Evolutionary conservation across 1,140 invertebrate genomes (phyloP).

Genomic region (Drosophila santomea): DNA sequence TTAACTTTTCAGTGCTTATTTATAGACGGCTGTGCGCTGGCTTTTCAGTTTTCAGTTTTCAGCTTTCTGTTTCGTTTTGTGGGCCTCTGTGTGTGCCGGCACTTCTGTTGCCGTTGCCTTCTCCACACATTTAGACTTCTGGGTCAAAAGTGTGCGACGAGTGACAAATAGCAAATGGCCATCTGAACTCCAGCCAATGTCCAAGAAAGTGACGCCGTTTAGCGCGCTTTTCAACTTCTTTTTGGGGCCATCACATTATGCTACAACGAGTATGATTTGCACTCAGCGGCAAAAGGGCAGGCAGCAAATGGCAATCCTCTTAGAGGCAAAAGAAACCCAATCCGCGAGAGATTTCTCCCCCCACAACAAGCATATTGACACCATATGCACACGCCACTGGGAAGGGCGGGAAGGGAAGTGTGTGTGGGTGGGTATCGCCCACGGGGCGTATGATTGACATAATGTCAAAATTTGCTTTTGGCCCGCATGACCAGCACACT

Average conservation of each 20-base stretch:
- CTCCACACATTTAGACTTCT: conserved; percentile 18
- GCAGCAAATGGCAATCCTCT: conserved; percentile 67
- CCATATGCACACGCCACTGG: conserved; percentile 4
- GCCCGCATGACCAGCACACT: conserved; percentile 33
- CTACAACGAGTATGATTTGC: not conserved
- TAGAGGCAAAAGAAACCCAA: conserved; percentile 42
- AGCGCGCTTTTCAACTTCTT: conserved; percentile 56
- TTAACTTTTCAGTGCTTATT: conserved; percentile 69
- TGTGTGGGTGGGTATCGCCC: conserved; percentile 49
- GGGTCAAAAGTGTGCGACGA: conserved; percentile 41
- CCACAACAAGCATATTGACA: conserved; percentile 16
- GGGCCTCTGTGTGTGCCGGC: conserved; percentile 9
- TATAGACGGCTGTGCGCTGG: conserved; percentile 34
- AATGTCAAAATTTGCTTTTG: conserved; percentile 23
- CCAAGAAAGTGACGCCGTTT: conserved; percentile 45
- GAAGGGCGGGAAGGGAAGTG: not conserved
- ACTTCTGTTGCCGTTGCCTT: conserved; percentile 21
- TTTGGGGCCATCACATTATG: conserved; percentile 42
- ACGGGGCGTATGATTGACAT: conserved; percentile 65
- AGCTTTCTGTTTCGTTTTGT: conserved; percentile 20
- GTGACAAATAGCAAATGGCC: conserved; percentile 38
- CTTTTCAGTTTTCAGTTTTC: conserved; percentile 28
- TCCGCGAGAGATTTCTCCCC: conserved; percentile 49
- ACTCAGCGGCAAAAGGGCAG: conserved; percentile 56
- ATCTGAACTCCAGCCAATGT: conserved; percentile 43